Conservation (phyloP, 1,140 invertebrate genomes). For the Cyphomyrmex costatus region DNA sequence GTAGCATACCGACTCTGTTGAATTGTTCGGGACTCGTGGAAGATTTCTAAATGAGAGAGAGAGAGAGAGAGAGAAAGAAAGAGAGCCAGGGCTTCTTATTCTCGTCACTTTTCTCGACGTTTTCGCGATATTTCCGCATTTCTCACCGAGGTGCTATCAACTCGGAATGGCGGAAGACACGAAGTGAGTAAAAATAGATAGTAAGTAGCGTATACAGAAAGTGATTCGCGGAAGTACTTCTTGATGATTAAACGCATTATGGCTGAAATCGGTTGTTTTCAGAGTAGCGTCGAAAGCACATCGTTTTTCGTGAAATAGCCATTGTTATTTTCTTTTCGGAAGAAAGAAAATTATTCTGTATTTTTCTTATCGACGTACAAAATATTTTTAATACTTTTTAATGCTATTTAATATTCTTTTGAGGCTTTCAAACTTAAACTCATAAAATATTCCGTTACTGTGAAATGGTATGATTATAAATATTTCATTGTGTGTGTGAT, state of each 20-base stretch:
- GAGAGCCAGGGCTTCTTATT: slow-evolving; percentile 23
- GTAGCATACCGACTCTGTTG: slow-evolving; percentile 18
- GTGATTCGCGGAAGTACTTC: neutral
- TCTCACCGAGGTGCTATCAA: neutral
- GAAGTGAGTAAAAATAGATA: neutral
- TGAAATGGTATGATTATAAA: neutral
- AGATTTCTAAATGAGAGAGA: slow-evolving; percentile 47
- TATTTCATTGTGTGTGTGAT: slow-evolving; percentile 6
- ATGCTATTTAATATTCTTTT: neutral
- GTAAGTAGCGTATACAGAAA: slow-evolving; percentile 17
- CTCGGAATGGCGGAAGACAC: neutral
- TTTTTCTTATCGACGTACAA: neutral
- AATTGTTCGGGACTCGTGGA: neutral
- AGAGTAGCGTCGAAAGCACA: neutral
- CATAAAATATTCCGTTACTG: neutral
- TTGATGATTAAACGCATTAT: slow-evolving; percentile 44
- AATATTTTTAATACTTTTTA: neutral
- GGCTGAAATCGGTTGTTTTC: slow-evolving; percentile 32
- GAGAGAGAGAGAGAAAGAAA: slow-evolving; percentile 20
- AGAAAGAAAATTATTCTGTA: neutral
- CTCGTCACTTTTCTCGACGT: slow-evolving; percentile 12
- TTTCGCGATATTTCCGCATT: slow-evolving; percentile 36
- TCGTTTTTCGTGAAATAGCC: neutral
- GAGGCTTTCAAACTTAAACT: neutral
- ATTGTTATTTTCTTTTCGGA: slow-evolving; percentile 5